phyloP scores from a whole-genome alignment of 2,113 vertebrate species.

The Scomber scombrus region DNA sequence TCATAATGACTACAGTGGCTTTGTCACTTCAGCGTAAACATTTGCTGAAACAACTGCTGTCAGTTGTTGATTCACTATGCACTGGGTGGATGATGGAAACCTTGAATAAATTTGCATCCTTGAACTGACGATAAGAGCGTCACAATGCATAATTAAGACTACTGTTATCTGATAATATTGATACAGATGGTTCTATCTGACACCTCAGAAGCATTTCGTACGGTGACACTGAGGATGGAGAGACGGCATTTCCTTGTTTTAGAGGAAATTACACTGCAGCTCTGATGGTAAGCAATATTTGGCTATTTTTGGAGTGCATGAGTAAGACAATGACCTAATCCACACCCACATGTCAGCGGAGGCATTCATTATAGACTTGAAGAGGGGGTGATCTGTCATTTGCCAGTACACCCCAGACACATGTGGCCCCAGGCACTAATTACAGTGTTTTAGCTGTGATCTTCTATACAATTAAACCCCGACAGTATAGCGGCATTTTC shows the following conservation, averaged over 20 bases:
- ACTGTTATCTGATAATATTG: neutral
- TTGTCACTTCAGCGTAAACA: no score
- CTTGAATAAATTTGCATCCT: neutral
- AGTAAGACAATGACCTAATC: conserved; percentile 71
- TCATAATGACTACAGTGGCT: no score
- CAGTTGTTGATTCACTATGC: no score
- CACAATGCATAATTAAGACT: conserved; percentile 6
- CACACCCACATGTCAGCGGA: conserved; percentile 67
- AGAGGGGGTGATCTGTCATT: conserved; percentile 61
- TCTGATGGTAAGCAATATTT: conserved; percentile 47
- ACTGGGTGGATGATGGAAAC: neutral
- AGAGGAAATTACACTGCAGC: conserved; percentile 43
- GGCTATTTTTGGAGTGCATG: conserved; percentile 67
- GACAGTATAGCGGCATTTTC: conserved; percentile 13
- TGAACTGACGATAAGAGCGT: no score
- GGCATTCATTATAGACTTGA: conserved; percentile 66
- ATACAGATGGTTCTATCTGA: neutral
- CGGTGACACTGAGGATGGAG: neutral
- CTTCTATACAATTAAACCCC: conserved; percentile 49
- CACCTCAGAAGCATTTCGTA: conserved; percentile 19
- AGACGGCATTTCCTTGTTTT: conserved; percentile 36
- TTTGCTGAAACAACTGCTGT: no score
- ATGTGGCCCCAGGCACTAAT: conserved; percentile 61
- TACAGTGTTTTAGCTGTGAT: conserved; percentile 63
- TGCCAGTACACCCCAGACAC: conserved; percentile 43